A percentile compares a stretch with the other conserved stretches of the same genome.
These are phyloP conservation scores for Pelosia muscerda DNA, from an alignment of 2,888 invertebrate species.

Conservation along the genomic window DNA sequence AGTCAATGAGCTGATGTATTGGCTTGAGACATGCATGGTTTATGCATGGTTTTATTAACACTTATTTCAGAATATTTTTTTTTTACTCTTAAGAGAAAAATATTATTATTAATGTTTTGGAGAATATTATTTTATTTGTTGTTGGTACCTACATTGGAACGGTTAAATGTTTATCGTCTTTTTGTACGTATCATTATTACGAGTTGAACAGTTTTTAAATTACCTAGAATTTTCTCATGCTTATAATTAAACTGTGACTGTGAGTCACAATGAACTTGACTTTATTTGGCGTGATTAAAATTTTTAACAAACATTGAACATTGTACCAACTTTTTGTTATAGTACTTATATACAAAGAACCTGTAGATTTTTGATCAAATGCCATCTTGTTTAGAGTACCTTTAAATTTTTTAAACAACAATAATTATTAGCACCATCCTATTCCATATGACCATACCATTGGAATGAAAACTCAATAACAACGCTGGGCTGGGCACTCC, in stretches of 20 bases:
- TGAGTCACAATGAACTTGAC: not conserved
- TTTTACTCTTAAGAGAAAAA: too few relatives aligned
- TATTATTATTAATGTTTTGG: too few relatives aligned
- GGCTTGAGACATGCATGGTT: too few relatives aligned
- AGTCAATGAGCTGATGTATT: too few relatives aligned
- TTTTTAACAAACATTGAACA: slow-evolving; percentile 4
- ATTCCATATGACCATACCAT: not conserved
- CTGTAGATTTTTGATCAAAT: not conserved
- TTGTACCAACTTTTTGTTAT: not conserved
- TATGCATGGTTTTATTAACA: too few relatives aligned
- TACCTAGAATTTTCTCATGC: slow-evolving; percentile 18
- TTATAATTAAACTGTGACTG: slow-evolving; percentile 13
- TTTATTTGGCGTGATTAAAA: slow-evolving; percentile 3
- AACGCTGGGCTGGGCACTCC: too few relatives aligned
- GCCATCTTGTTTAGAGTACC: not conserved
- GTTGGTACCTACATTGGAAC: not conserved
- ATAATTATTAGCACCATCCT: not conserved
- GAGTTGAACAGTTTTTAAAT: not conserved
- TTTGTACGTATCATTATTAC: not conserved
- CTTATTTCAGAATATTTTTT: too few relatives aligned
- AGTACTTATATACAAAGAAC: not conserved
- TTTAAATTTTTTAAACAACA: not conserved
- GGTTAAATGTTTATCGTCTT: not conserved
- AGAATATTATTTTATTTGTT: not conserved
- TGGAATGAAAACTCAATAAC: not conserved